Evolutionary conservation across 1,140 invertebrate species (phyloP), one percentile per base, ranked within the genome.

Genomic region (Streblospio benedicti): DNA sequence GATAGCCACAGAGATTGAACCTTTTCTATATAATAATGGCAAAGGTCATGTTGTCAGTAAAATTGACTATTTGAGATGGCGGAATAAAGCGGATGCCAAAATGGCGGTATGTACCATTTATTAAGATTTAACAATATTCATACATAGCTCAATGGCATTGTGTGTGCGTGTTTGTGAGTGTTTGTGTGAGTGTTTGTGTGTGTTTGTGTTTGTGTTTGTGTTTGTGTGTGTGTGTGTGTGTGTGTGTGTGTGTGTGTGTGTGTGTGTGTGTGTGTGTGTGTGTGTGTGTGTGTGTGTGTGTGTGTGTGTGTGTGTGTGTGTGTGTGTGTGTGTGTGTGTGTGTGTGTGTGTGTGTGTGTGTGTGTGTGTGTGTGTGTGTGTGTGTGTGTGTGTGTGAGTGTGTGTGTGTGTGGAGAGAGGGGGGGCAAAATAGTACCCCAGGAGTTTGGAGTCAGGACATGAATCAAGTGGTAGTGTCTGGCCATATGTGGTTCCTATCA

Each of bases 41-140:
- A 85, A 88, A 68, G 90, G 91, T 0, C 84, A 90, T 70, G 79
- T 86, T 9, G 90, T 97, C 64, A 93, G 91, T 70, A 82, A 90
- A 27, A 86, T 89, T 0, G 93, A 97, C 69, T 96, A 92, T 74
- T 75, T 95, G 4, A 82, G 89, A 49, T 97, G 93, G 93, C 93
- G 92, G 72, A 92, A 88, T 47, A 85, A 88, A 61, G 85, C 33
- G 49, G 38, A 41, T 20, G 61, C 61, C 23, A 69, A 63, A 47
- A 49, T 55, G 53, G 55, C 88, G 76, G 87, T 86, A 72, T 68
- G 71, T 68, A 54, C 45, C 41, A 25, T 50, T 52, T 6, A 4
- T 27, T 23, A n/a, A 16, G n/a, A n/a, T n/a, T n/a, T n/a, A n/a
- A n/a, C n/a, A n/a, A n/a, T n/a, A n/a, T n/a, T n/a, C n/a, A n/a